phyloP scores from a whole-genome alignment of 2,797 vertebrate species.

The Anabas testudineus region DNA sequence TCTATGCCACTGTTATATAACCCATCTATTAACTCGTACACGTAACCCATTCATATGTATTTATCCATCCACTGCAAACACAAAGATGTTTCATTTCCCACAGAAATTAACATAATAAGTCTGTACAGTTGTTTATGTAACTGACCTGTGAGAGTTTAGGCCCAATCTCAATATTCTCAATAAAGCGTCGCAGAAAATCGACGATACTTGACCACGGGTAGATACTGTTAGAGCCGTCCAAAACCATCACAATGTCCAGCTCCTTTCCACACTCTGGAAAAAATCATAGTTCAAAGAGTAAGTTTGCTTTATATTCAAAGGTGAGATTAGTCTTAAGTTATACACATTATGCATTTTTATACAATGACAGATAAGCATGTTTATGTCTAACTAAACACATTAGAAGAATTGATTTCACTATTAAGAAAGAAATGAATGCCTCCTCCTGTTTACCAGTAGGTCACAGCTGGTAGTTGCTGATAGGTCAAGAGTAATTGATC shows the following conservation, averaged over 20 bases:
- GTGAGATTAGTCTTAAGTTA: not conserved
- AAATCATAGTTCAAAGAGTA: not conserved
- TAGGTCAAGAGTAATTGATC: not conserved
- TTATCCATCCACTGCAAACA: not conserved
- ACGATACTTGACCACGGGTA: slow-evolving; percentile 93
- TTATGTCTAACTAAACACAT: not conserved
- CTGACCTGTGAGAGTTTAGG: slow-evolving; percentile 91
- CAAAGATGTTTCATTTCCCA: not conserved
- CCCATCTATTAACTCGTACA: not conserved
- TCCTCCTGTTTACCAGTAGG: slow-evolving; percentile 12
- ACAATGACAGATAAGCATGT: not conserved
- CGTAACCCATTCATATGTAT: not conserved
- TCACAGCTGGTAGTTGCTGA: not conserved
- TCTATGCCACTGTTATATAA: slow-evolving; percentile 23
- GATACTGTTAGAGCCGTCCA: slow-evolving; percentile 98
- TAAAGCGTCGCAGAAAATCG: slow-evolving; percentile 88
- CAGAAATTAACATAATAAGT: not conserved
- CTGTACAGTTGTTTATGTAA: not conserved
- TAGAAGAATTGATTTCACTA: not conserved
- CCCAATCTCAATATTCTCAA: slow-evolving; percentile 89
- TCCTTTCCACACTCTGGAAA: slow-evolving; percentile 90
- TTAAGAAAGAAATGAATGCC: slow-evolving; percentile 3
- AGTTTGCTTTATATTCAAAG: not conserved
- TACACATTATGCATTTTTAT: not conserved
- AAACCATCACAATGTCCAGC: slow-evolving; percentile 93